Conservation (phyloP, 2,113 vertebrate genomes). For the Ascaphus truei region DNA sequence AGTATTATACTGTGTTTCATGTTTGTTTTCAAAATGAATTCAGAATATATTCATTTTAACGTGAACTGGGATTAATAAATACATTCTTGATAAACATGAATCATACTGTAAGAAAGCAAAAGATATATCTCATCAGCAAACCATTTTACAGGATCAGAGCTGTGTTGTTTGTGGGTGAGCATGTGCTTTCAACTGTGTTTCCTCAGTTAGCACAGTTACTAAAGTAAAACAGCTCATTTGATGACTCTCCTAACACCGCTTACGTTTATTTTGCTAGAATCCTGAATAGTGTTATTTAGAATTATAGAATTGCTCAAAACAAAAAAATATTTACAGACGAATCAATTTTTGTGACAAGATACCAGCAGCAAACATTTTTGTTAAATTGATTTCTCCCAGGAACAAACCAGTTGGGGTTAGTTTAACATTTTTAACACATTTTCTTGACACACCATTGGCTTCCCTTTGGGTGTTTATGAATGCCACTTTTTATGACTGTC, state of each 20-base stretch:
- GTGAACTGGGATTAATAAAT: neutral
- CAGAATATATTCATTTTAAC: neutral
- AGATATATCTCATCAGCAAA: neutral
- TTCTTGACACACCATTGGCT: neutral
- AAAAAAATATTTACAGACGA: neutral
- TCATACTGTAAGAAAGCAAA: neutral
- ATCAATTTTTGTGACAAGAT: neutral
- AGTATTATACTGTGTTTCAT: neutral
- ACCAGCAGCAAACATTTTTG: neutral
- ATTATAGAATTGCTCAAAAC: too few species aligned
- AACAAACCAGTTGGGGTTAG: neutral
- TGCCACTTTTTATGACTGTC: neutral
- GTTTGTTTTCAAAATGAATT: neutral
- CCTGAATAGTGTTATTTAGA: neutral
- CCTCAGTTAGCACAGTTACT: neutral
- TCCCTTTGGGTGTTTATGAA: neutral
- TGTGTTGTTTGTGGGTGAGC: neutral
- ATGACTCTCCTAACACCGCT: neutral
- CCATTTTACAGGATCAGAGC: neutral
- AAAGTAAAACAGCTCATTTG: neutral
- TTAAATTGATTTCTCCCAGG: neutral
- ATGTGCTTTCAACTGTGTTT: neutral
- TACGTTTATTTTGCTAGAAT: neutral
- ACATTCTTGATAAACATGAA: neutral
- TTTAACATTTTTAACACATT: neutral